Percentiles rank a stretch among this genome's conserved stretches.
Conservation (phyloP, 2,888 invertebrate genomes). For the Slavum lentiscoides region DNA sequence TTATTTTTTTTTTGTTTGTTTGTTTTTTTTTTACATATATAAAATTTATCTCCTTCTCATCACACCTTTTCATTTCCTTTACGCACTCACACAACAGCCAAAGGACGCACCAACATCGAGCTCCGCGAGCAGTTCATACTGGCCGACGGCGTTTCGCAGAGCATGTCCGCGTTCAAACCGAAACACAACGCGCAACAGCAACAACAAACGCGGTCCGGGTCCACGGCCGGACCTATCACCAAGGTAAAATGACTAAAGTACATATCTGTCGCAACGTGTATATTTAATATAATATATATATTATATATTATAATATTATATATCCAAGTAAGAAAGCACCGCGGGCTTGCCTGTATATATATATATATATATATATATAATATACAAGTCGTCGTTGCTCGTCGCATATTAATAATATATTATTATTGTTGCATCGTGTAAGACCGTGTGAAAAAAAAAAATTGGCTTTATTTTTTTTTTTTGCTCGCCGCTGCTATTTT, state of each 20-base stretch:
- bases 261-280: conserved; percentile 4
- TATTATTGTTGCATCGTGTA: conserved; percentile 23
- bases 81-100: conserved; percentile 74
- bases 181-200: conserved; percentile 79
- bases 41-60: conserved; percentile 54
- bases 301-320: conserved; percentile 4
- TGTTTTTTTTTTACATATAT: conserved; percentile 56
- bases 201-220: conserved; percentile 65
- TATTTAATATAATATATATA: conserved; percentile 9
- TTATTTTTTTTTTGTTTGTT: conserved; percentile 57
- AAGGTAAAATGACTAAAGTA: conserved; percentile 69
- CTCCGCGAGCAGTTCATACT: conserved; percentile 98
- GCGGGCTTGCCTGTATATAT: background rate
- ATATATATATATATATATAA: too few relatives aligned
- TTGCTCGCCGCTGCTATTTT: conserved; percentile 38
- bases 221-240: conserved; percentile 87
- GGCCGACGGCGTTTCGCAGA: conserved; percentile 97
- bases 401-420: background rate
- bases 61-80: conserved; percentile 56
- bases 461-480: conserved; percentile 33
- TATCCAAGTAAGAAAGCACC: conserved; percentile 48
- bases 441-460: conserved; percentile 31
- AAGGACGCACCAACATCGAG: conserved; percentile 99
- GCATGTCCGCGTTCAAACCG: conserved; percentile 97
- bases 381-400: background rate